Conservation (phyloP, 2,888 invertebrate genomes). For the Pyrgus malvae region DNA sequence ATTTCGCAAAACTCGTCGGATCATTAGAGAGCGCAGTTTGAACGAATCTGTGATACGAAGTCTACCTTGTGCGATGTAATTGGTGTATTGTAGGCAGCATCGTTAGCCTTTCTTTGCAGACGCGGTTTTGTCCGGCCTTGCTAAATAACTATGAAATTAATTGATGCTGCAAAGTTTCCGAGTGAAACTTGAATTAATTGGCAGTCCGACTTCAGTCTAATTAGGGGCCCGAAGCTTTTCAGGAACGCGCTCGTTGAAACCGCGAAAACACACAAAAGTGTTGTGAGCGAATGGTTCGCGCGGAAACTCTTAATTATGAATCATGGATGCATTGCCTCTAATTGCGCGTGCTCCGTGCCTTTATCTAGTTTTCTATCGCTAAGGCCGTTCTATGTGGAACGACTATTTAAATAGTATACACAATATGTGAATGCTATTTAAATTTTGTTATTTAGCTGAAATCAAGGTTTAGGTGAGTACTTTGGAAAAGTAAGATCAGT, state of each 20-base stretch:
- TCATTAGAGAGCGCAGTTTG: conserved; percentile 42
- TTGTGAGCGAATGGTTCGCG: conserved; percentile 59
- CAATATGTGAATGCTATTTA: too few relatives aligned
- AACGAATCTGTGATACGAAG: conserved; percentile 54
- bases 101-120: conserved; percentile 77
- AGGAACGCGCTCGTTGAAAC: conserved; percentile 75
- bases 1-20: conserved; percentile 17
- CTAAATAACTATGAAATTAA: conserved; percentile 83
- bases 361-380: too few relatives aligned
- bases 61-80: conserved; percentile 60
- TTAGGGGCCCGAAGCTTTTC: conserved; percentile 81
- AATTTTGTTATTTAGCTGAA: too few relatives aligned
- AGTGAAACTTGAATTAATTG: conserved; percentile 82
- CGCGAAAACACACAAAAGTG: conserved; percentile 79
- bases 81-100: conserved; percentile 75
- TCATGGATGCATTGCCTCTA: conserved; percentile 37
- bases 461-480: too few relatives aligned
- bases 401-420: too few relatives aligned
- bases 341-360: conserved; percentile 37
- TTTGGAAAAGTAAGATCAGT: too few relatives aligned
- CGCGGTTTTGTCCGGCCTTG: conserved; percentile 75
- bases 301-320: conserved; percentile 47
- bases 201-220: conserved; percentile 81
- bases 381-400: too few relatives aligned
- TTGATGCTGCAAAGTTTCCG: conserved; percentile 81